Percentiles rank a stretch among this genome's conserved stretches.
These are phyloP conservation scores for Allolobophora icterica DNA, from an alignment of 2,888 invertebrate genomes.

Conservation along the genomic window DNA sequence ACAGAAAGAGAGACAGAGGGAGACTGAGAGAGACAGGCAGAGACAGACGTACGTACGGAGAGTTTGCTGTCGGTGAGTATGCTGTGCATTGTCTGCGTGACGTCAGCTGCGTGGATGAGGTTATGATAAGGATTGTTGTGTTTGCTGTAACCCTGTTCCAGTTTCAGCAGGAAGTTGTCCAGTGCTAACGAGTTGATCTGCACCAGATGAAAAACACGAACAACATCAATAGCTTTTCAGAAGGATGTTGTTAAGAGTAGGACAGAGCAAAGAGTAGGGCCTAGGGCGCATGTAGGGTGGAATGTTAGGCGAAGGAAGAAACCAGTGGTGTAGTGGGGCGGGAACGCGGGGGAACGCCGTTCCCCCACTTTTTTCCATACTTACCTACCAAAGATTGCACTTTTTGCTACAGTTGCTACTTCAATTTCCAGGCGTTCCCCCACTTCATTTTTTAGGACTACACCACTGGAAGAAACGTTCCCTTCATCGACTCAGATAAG, in stretches of 20 bases:
- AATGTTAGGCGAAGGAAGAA: no score
- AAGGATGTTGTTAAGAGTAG: not conserved
- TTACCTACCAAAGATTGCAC: no score
- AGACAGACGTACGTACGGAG: slow-evolving; percentile 71
- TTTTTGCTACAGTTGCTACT: no score
- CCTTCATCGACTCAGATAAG: not conserved
- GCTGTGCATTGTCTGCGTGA: slow-evolving; percentile 90
- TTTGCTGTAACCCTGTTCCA: slow-evolving; percentile 90
- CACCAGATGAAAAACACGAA: not conserved
- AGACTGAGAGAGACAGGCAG: not conserved
- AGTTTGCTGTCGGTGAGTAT: slow-evolving; percentile 90
- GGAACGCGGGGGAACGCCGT: no score
- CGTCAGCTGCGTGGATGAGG: slow-evolving; percentile 91
- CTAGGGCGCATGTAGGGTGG: not conserved
- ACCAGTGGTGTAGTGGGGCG: no score
- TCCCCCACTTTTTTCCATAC: no score
- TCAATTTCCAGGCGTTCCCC: no score
- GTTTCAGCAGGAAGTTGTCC: slow-evolving; percentile 83
- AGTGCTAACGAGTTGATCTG: slow-evolving; percentile 79
- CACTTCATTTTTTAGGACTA: no score
- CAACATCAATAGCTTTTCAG: not conserved
- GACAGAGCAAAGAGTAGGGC: not conserved
- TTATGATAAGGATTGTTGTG: slow-evolving; percentile 93
- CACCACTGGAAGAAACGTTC: not conserved
- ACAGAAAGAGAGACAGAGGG: not conserved